Percentiles rank a stretch among this genome's conserved stretches.
Conservation (phyloP, 1,140 invertebrate species). For the Gyrodactylus bullatarudis region DNA sequence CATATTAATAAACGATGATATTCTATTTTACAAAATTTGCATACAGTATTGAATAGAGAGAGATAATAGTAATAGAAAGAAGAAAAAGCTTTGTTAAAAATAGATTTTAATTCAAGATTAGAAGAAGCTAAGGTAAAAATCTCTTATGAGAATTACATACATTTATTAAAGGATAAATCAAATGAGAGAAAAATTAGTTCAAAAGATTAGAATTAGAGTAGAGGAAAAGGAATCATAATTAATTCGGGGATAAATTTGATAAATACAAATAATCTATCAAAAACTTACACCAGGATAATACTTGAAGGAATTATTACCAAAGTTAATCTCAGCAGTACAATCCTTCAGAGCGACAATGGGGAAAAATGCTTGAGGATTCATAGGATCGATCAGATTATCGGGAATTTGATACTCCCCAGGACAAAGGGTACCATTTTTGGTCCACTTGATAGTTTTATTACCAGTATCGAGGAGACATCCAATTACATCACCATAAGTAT, state of each 20-base stretch:
- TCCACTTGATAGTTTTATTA: background rate
- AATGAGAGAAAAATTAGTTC: too few relatives aligned
- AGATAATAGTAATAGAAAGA: too few relatives aligned
- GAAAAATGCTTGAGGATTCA: background rate
- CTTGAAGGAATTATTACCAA: conserved; percentile 4
- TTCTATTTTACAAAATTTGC: too few relatives aligned
- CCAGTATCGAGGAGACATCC: conserved; percentile 5
- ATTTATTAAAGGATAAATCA: too few relatives aligned
- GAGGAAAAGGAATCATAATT: background rate
- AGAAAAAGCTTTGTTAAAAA: too few relatives aligned
- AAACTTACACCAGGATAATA: conserved; percentile 3
- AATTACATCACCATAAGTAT: conserved; percentile 3
- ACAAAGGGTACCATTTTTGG: background rate
- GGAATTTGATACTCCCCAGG: background rate
- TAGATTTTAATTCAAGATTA: too few relatives aligned
- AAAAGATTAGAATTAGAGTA: too few relatives aligned
- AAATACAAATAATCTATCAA: background rate
- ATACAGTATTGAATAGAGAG: too few relatives aligned
- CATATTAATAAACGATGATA: too few relatives aligned
- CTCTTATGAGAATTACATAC: too few relatives aligned
- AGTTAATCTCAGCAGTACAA: conserved; percentile 1
- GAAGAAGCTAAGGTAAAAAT: too few relatives aligned
- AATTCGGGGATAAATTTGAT: background rate
- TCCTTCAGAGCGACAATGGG: conserved; percentile 1
- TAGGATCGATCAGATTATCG: background rate